A percentile compares a stretch with the other conserved stretches of the same genome.
Conservation (phyloP, 2,113 vertebrate species). For the Passer domesticus region DNA sequence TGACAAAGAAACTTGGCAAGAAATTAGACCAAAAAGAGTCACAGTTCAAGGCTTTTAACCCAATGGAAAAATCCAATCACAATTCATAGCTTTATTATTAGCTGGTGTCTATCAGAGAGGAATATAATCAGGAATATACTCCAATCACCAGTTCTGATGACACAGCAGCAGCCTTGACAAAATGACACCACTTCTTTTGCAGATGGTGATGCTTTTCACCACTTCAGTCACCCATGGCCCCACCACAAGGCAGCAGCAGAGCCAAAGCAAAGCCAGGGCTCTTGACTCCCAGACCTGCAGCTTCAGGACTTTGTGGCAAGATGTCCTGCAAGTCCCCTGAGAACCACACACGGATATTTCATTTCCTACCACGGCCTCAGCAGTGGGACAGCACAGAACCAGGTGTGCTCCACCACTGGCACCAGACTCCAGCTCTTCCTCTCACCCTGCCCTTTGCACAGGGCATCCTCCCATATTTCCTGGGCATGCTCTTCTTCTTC, state of each 20-base stretch:
- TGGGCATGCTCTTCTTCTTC: background rate
- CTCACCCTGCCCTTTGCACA: background rate
- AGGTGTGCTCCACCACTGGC: background rate
- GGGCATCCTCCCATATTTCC: background rate
- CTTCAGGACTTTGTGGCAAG: background rate
- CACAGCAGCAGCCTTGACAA: background rate
- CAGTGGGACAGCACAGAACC: background rate
- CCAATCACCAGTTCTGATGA: background rate
- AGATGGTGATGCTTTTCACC: background rate
- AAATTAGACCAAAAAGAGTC: background rate
- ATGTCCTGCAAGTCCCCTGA: background rate
- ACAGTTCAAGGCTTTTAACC: background rate
- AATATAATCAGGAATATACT: background rate
- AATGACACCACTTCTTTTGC: background rate
- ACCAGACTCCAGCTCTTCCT: background rate
- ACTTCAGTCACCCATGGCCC: background rate
- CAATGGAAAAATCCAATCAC: background rate
- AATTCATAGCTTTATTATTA: background rate
- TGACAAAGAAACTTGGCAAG: background rate
- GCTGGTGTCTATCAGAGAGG: background rate
- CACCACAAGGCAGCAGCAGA: background rate
- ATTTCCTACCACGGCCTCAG: background rate
- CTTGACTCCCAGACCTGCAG: background rate
- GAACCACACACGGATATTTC: rapidly evolving
- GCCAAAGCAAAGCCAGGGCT: background rate